Base-by-base conservation (phyloP, 2,888 invertebrate genomes). In the Acanthosepion pharaonis region DNA sequence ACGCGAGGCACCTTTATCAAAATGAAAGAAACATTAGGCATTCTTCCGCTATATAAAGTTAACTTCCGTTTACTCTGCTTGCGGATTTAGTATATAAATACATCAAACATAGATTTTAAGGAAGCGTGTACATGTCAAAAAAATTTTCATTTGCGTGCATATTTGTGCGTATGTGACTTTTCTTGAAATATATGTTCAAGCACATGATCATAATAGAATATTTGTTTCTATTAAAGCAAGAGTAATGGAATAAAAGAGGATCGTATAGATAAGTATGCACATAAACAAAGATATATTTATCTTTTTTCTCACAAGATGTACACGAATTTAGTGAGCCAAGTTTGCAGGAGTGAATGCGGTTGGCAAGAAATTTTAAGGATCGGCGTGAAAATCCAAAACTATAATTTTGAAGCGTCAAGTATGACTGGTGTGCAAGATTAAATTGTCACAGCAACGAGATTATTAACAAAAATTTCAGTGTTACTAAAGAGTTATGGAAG, bases 351-450 rank as follows among this genome's bases (percentile, higher is more conserved):
- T 78, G 18, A 33, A 78, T 78, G n/a, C 15, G n/a, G 28, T 78
- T 78, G 78, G 28, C 78, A 78, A n/a, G 78, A 78, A 4, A 9
- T 78, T 78, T 78, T 15, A 78, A 78, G 78, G 78, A 78, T 78
- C n/a, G n/a, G 78, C 33, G 78, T 15, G 78, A n/a, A 78, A 78
- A 15, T n/a, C 78, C n/a, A 33, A 42, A 78, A 18, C 11, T 78
- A n/a, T n/a, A n/a, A 78, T 78, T 78, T n/a, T 78, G n/a, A 78
- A 33, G n/a, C 78, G n/a, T n/a, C 78, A 78, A 78, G 78, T n/a
- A 15, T n/a, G n/a, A 11, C n/a, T 2, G n/a, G 78, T 78, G 9
- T n/a, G n/a, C 18, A n/a, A 20, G 59, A 59, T 59, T 23, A 23
- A 59, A 78, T 23, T 59, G 78, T 78, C 33, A 33, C n/a, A 15